Evolutionary conservation across 2,888 invertebrate genomes (phyloP).

Genomic region (Erebia palarica): DNA sequence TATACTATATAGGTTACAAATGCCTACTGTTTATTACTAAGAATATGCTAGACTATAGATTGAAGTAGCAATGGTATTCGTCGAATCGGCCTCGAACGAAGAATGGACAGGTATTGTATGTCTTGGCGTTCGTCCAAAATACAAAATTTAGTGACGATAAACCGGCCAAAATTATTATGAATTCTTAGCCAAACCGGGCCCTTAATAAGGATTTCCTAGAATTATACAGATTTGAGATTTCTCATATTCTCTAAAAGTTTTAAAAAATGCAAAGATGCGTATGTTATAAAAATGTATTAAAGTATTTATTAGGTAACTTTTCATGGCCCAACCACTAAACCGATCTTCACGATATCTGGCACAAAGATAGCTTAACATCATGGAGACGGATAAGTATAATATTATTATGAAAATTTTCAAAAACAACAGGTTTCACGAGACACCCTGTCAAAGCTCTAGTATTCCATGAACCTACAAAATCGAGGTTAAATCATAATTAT

Average conservation of each 20-base stretch:
- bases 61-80: constrained; percentile 29
- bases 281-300: no score
- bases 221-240: not conserved
- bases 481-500: constrained; percentile 21
- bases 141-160: constrained; percentile 37
- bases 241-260: not conserved
- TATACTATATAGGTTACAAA: no score
- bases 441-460: not conserved
- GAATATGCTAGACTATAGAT: constrained; percentile 2
- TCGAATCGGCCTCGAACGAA: constrained; percentile 57
- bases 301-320: no score
- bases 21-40: no score
- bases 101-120: constrained; percentile 55
- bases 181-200: constrained; percentile 19
- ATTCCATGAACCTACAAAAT: constrained; percentile 8
- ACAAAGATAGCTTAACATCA: no score
- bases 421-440: no score
- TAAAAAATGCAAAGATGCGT: no score
- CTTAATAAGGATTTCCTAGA: constrained; percentile 17
- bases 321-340: no score
- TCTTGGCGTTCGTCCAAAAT: constrained; percentile 59
- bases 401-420: no score
- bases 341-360: no score
- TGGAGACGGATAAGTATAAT: no score
- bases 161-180: constrained; percentile 38